Conservation (phyloP, 2,797 vertebrate species). For the Darevskia nairensis region DNA sequence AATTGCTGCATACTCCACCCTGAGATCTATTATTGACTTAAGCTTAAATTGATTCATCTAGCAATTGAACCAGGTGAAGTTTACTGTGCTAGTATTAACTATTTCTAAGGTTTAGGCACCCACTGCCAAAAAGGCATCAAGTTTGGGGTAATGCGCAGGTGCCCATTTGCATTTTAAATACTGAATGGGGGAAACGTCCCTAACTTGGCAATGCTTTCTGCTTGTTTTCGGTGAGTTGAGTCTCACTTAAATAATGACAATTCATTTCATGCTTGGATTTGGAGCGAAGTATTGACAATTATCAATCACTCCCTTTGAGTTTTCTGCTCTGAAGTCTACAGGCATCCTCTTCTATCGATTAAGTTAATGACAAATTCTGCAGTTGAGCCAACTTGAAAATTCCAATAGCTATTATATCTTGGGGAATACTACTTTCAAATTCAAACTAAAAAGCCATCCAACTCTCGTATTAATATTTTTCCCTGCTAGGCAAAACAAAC, state of each 20-base stretch:
- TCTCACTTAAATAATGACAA: neutral
- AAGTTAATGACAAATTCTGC: conserved; percentile 13
- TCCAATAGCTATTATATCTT: conserved; percentile 19
- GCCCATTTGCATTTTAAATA: neutral
- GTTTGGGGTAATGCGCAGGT: neutral
- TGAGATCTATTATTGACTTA: neutral
- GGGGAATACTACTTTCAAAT: conserved; percentile 9
- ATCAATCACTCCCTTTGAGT: conserved; percentile 2
- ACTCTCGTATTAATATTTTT: neutral
- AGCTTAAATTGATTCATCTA: neutral
- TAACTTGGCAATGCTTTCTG: neutral
- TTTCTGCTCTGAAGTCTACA: conserved; percentile 5
- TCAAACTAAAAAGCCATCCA: neutral
- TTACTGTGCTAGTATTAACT: neutral
- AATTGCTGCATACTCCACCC: no score
- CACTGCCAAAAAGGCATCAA: neutral
- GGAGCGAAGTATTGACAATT: conserved; percentile 19
- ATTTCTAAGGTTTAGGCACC: neutral
- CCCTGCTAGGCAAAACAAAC: conserved; percentile 1
- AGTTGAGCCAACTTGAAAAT: conserved; percentile 18
- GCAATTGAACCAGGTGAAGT: neutral
- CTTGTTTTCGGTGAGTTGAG: neutral
- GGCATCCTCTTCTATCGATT: neutral
- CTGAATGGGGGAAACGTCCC: neutral
- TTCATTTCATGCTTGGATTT: conserved; percentile 14